phyloP scores from a whole-genome alignment of 2,888 invertebrate species.

The Amiota minor region DNA sequence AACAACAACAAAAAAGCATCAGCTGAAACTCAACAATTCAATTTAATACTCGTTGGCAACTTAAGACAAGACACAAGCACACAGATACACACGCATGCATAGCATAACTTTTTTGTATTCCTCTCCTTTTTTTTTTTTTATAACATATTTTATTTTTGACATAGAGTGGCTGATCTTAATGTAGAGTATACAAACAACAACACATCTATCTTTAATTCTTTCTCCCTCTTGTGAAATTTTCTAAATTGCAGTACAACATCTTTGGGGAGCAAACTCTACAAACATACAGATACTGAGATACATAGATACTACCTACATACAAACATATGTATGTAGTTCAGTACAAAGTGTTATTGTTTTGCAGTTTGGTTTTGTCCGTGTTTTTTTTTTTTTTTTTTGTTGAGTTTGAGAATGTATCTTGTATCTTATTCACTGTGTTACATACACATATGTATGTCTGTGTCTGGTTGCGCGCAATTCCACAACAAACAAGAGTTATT shows the following conservation, averaged over 20 bases:
- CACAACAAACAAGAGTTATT: conserved; percentile 62
- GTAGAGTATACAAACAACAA: background rate
- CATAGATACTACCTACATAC: background rate
- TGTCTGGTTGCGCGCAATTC: conserved; percentile 32
- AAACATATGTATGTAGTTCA: background rate
- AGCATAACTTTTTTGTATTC: conserved; percentile 10
- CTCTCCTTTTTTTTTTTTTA: conserved; percentile 10
- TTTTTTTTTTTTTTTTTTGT: background rate
- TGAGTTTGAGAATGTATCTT: background rate
- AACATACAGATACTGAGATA: background rate
- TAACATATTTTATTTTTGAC: background rate
- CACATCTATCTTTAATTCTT: conserved; percentile 25
- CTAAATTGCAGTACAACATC: conserved; percentile 26
- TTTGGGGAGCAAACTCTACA: conserved; percentile 1
- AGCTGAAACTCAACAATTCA: conserved; percentile 60
- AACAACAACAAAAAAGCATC: conserved; percentile 33
- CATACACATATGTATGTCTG: background rate
- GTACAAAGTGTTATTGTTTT: conserved; percentile 11
- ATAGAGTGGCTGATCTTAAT: conserved; percentile 9
- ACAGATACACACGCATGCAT: background rate
- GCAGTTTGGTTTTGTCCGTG: background rate
- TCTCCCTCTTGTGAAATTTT: conserved; percentile 24
- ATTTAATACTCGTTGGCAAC: conserved; percentile 67
- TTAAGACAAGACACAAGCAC: conserved; percentile 48
- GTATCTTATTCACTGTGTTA: no score